Evolutionary conservation across 2,797 vertebrate species (phyloP), one percentile per base, ranked within the genome.

Genomic region (Falco rusticolus): DNA sequence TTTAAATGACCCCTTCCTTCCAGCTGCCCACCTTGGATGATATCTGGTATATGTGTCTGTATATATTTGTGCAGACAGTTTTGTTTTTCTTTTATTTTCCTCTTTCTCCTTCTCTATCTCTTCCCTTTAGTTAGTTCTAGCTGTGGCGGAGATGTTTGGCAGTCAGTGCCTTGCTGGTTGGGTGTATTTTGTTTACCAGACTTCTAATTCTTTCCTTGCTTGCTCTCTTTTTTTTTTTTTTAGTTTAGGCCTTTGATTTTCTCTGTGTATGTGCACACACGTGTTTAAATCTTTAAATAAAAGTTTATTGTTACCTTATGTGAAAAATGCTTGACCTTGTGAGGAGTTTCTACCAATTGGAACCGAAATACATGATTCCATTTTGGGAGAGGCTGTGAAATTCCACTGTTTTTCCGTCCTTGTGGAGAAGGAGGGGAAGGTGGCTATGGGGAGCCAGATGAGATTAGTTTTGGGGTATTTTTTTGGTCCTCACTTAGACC

Each of bases 181-280:
- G 43, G 16, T 78, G 34, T 70, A 11, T 50, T 89, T 78, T 82
- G 34, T 66, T 84, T 64, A 20, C 33, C 24, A 51, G 29, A 29
- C 26, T 66, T 90, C 9, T 37, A 28, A 28, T 71, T 93, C 22
- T 68, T 85, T 31, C 28, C 16, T 15, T 43, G 19, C 10, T 66
- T 53, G 16, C 15, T 7, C 37, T 37, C 37, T 37, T 37, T 24
- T 51, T n/a, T 41, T 61, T 22, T 37, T 53, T 60, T 48, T 37
- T 21, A n/a, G 0, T 51, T 75, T 74, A 45, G 54, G 15, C 43
- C 43, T 80, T 70, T 54, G 53, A 33, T 68, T 77, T 75, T 47
- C 26, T 57, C 47, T 18, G 1, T 50, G 22, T 5, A 1, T 10
- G 26, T 29, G 9, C 0, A 0, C 3, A 4, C 2, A 2, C 2